Conservation (phyloP, 2,113 vertebrate species). For the Chlorodrepanis virens region DNA sequence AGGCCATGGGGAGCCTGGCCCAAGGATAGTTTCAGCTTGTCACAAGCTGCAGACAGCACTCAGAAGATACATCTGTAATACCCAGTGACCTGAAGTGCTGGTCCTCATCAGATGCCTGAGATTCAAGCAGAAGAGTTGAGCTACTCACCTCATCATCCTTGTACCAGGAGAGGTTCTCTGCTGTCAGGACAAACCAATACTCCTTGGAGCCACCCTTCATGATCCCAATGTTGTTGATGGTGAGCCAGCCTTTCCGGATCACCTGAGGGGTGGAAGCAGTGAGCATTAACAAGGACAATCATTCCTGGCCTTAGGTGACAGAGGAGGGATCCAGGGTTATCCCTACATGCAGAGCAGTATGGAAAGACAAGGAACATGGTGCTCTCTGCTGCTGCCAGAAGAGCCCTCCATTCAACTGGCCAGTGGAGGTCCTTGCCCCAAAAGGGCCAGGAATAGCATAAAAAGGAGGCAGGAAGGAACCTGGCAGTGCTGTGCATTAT, state of each 20-base stretch:
- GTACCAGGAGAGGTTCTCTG: conserved; percentile 97
- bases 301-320: not conserved
- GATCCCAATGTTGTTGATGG: conserved; percentile 98
- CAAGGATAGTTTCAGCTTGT: not conserved
- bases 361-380: conserved; percentile 17
- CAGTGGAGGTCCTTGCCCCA: not conserved
- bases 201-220: conserved; percentile 99
- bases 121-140: not conserved
- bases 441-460: not conserved
- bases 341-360: not conserved
- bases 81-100: not conserved
- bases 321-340: not conserved
- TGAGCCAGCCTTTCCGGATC: conserved; percentile 98
- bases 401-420: not conserved
- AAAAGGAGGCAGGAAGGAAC: conserved; percentile 29
- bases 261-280: conserved; percentile 77
- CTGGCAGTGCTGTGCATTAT: conserved; percentile 1
- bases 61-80: not conserved
- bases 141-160: conserved; percentile 95
- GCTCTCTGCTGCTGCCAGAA: conserved; percentile 57
- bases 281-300: not conserved
- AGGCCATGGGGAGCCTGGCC: not conserved
- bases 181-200: conserved; percentile 97
- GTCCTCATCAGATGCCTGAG: not conserved
- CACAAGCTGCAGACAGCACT: not conserved